Conservation (phyloP, 2,888 invertebrate species). For the Cremastinae sp. region DNA sequence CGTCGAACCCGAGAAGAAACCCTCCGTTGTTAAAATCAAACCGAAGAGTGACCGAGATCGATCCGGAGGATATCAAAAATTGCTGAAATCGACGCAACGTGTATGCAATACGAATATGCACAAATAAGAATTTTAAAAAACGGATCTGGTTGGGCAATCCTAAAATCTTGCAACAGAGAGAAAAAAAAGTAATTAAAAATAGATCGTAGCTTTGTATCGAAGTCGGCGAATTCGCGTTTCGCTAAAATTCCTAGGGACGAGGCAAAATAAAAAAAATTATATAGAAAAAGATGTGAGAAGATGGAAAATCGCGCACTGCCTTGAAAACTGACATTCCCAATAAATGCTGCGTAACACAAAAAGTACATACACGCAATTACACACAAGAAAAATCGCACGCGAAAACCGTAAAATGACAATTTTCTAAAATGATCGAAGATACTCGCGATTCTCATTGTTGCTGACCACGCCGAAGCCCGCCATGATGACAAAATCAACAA, state of each 20-base stretch:
- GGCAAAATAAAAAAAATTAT: not conserved
- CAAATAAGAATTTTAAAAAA: slow-evolving; percentile 8
- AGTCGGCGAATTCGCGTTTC: slow-evolving; percentile 8
- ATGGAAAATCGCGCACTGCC: too few species aligned
- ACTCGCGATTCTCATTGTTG: slow-evolving; percentile 5
- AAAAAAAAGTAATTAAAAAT: slow-evolving; percentile 14
- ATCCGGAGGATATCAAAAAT: slow-evolving; percentile 18
- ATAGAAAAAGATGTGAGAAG: slow-evolving; percentile 29
- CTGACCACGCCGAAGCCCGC: slow-evolving; percentile 16
- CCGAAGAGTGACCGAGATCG: slow-evolving; percentile 34
- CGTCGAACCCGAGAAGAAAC: slow-evolving; percentile 50
- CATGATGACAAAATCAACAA: slow-evolving; percentile 4
- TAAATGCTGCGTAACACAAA: slow-evolving; percentile 9
- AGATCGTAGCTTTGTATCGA: slow-evolving; percentile 20
- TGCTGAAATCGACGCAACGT: too few species aligned
- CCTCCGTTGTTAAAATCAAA: slow-evolving; percentile 9
- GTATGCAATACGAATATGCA: slow-evolving; percentile 34
- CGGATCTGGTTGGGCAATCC: slow-evolving; percentile 23
- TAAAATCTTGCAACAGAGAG: not conserved
- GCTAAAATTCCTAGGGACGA: not conserved
- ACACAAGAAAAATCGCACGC: not conserved
- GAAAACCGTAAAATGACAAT: not conserved
- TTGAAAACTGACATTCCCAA: slow-evolving; percentile 19
- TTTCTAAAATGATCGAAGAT: not conserved
- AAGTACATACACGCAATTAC: not conserved